Conservation (phyloP, 2,888 invertebrate genomes). For the Chloromyia formosa region DNA sequence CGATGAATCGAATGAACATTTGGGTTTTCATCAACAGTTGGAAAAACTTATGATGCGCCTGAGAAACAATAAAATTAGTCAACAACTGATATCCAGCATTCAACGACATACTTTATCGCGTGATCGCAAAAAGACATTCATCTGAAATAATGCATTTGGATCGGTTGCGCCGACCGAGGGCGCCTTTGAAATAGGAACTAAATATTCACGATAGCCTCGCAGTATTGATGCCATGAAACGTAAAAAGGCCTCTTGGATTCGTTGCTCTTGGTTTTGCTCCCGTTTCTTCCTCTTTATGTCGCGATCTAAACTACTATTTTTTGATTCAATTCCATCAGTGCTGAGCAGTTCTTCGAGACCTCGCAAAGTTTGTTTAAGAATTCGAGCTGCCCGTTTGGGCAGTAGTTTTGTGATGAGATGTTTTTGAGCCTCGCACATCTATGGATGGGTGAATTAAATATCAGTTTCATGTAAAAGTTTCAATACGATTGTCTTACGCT, state of each 20-base stretch:
- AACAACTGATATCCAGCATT: not conserved
- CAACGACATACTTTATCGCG: constrained; percentile 76
- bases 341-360: constrained; percentile 73
- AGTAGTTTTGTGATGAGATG: constrained; percentile 81
- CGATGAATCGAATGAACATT: constrained; percentile 98
- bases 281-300: constrained; percentile 84
- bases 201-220: constrained; percentile 86
- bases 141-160: constrained; percentile 92
- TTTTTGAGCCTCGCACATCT: constrained; percentile 88
- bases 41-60: constrained; percentile 88
- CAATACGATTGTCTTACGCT: constrained; percentile 70
- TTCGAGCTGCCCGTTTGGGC: constrained; percentile 87
- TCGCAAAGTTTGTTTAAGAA: constrained; percentile 81
- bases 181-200: constrained; percentile 92
- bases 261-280: constrained; percentile 88
- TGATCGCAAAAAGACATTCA: constrained; percentile 87
- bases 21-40: constrained; percentile 90
- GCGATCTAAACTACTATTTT: constrained; percentile 78
- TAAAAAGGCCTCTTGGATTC: constrained; percentile 97
- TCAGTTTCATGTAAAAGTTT: constrained; percentile 1
- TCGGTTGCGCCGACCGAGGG: constrained; percentile 95
- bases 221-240: constrained; percentile 93
- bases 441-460: constrained; percentile 43
- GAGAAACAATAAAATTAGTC: constrained; percentile 50
- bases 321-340: constrained; percentile 65